Conservation (phyloP, 2,888 invertebrate species). For the Yponomeuta malinellus region DNA sequence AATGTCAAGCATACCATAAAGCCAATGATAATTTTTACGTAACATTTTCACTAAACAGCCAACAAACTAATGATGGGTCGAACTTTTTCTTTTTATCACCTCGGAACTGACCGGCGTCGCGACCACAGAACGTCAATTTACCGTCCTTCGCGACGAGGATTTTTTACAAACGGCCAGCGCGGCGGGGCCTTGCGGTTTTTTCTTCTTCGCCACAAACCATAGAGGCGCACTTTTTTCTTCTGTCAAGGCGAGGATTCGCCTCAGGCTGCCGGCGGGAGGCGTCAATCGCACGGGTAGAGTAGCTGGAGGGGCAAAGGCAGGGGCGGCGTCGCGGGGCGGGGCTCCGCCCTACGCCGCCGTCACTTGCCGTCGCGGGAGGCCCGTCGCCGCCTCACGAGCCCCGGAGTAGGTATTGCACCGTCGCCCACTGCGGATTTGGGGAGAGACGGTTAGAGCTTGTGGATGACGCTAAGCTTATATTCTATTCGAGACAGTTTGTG, state of each 20-base stretch:
- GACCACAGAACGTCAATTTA: background rate
- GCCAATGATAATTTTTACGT: background rate
- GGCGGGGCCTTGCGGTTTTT: background rate
- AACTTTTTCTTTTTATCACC: too few species aligned
- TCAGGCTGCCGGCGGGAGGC: background rate
- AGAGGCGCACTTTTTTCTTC: background rate
- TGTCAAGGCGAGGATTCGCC: background rate
- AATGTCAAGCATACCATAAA: background rate
- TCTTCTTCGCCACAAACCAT: background rate
- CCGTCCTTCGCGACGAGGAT: background rate
- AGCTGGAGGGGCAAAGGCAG: constrained; percentile 29
- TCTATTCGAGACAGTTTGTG: too few species aligned
- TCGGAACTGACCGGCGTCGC: too few species aligned
- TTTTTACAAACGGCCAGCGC: background rate
- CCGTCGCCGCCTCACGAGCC: constrained; percentile 75
- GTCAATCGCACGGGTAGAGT: constrained; percentile 30
- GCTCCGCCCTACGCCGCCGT: constrained; percentile 77
- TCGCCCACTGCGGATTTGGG: constrained; percentile 47
- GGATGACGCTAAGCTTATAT: too few species aligned
- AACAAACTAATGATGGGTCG: too few species aligned
- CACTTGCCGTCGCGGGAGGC: constrained; percentile 85
- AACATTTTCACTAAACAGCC: background rate
- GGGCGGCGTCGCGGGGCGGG: constrained; percentile 48
- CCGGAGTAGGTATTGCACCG: constrained; percentile 36
- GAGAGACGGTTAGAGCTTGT: background rate